Base-by-base conservation (phyloP, 2,888 invertebrate species). In the Agriopis aurantiaria region DNA sequence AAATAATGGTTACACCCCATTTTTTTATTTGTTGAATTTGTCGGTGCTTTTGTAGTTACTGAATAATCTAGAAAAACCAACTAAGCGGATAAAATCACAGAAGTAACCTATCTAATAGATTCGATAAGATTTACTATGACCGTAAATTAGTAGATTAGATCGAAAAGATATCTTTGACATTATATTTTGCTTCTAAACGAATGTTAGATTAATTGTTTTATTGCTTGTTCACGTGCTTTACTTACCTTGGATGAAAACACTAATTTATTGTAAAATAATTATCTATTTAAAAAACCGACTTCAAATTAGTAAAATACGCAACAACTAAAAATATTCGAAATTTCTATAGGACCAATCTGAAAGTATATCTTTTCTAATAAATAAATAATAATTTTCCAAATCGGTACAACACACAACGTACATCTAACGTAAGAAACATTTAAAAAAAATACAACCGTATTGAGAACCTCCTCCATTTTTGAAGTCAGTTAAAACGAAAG, bases 71-170 rank as follows among this genome's bases (percentile, higher is more conserved):
- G 23, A 58, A 40, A 57, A 41, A 65, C 59, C 12, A 51, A 41
- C 8, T 65, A 51, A 12, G 41, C 9, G 57, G 49, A 52, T 65
- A 40, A 60, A 61, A 55, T 67, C 53, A 49, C 53, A 17, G 8
- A 41, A 41, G 12, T 52, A 23, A 62, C 8, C 45, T 45, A 62
- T 23, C 17, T 52, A 53, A 53, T 62, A 62, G 43, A 43, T 62
- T 62, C 7, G 62, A 62, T 62, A 52, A 62, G 61, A 43, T 51
- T 41, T 40, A 52, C 53, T 53, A n/a, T n/a, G 41, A 41, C 12
- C 41, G 40, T 43, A 49, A 23, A 45, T 53, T 52, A 53, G 14
- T 53, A 63, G 63, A 63, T 63, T 55, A 63, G 55, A 63, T 55
- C 53, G 1, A n/a, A 48, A 14, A 40, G 8, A 60, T 60, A 49